These are phyloP conservation scores for Formicarius rufipectus DNA, from an alignment of 2,113 vertebrate species.

Conservation along the genomic window DNA sequence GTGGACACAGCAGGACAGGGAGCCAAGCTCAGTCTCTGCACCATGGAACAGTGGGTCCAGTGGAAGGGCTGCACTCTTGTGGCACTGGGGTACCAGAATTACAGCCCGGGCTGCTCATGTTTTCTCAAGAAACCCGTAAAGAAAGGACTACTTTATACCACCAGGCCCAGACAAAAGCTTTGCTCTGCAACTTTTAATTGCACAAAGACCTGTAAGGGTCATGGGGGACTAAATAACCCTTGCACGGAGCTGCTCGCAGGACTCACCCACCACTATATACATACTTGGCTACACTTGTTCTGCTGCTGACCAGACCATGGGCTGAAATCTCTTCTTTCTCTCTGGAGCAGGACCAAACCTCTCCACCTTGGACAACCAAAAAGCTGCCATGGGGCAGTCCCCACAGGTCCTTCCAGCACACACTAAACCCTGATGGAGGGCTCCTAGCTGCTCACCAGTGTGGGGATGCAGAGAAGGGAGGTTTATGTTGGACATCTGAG, in stretches of 20 bases:
- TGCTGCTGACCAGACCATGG: neutral
- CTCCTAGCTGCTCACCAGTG: rapidly evolving
- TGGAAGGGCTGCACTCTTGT: rapidly evolving
- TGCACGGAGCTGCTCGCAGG: no score
- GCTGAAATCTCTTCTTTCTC: neutral
- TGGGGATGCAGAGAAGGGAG: neutral
- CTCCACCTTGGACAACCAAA: neutral
- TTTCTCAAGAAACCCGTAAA: neutral
- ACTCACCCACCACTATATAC: neutral
- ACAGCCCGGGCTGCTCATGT: neutral
- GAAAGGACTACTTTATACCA: neutral
- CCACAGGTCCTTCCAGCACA: rapidly evolving
- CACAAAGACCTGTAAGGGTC: neutral
- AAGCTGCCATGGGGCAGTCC: neutral
- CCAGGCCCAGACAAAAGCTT: neutral
- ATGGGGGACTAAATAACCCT: neutral
- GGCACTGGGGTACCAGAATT: neutral
- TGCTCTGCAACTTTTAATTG: neutral
- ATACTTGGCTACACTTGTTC: neutral
- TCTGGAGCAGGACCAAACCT: neutral
- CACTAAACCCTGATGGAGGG: rapidly evolving
- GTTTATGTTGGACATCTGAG: rapidly evolving
- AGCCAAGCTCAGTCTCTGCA: neutral
- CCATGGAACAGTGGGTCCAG: no score
- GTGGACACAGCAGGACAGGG: neutral